Evolutionary conservation across 2,797 vertebrate genomes (phyloP).

Genomic region (Typhlichthys subterraneus): DNA sequence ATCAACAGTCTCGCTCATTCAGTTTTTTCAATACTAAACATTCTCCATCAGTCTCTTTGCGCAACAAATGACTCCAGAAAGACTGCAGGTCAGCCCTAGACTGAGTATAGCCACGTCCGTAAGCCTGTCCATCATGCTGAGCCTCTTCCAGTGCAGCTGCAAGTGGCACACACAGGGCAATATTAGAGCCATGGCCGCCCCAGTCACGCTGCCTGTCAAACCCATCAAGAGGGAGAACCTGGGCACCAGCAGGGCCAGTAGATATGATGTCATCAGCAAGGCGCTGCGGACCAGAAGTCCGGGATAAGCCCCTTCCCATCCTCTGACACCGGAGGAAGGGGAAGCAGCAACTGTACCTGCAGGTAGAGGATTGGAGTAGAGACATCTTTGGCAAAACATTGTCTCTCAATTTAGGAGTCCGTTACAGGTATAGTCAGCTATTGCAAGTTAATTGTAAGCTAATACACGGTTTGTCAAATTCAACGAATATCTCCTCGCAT

Average conservation of each 20-base stretch:
- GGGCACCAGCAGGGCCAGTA: conserved; percentile 79
- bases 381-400: no score
- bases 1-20: no score
- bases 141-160: conserved; percentile 75
- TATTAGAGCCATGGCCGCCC: conserved; percentile 80
- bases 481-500: no score
- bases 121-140: conserved; percentile 63
- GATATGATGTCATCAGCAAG: conserved; percentile 78
- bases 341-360: conserved; percentile 18
- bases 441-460: no score
- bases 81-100: conserved; percentile 77
- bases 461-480: no score
- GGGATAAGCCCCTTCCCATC: conserved; percentile 34
- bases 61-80: conserved; percentile 79
- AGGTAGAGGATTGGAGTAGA: conserved; percentile 18
- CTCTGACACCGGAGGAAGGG: conserved; percentile 18
- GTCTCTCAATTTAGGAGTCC: no score
- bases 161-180: conserved; percentile 83
- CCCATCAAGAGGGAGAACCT: conserved; percentile 82
- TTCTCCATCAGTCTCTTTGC: conserved; percentile 71
- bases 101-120: conserved; percentile 75
- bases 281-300: conserved; percentile 68
- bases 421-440: no score
- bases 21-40: conserved; percentile 33
- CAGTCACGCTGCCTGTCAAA: conserved; percentile 81